Evolutionary conservation across 2,888 invertebrate species (phyloP).

Genomic region (Xylota sylvarum): DNA sequence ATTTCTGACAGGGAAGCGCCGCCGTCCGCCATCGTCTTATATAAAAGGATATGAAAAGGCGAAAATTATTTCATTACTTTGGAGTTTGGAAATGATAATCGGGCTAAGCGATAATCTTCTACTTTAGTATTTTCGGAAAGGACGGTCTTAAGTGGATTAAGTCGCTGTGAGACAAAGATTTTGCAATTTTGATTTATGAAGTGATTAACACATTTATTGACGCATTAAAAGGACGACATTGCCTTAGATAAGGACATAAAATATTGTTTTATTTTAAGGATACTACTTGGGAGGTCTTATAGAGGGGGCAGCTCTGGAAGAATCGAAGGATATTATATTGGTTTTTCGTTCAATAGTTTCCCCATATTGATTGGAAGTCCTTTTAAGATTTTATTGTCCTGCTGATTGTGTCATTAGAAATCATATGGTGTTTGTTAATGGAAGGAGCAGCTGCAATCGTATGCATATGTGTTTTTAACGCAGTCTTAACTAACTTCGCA

Average conservation of each 20-base stretch:
- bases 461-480: no score
- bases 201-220: constrained; percentile 50
- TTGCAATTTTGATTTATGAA: constrained; percentile 50
- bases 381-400: no score
- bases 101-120: constrained; percentile 18
- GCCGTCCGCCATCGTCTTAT: no score
- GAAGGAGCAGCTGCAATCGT: no score
- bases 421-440: no score
- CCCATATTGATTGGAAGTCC: no score
- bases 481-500: no score
- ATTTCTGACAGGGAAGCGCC: neutral
- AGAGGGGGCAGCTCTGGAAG: neutral
- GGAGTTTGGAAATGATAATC: constrained; percentile 53
- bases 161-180: constrained; percentile 12
- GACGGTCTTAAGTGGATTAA: constrained; percentile 40
- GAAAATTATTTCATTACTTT: constrained; percentile 58
- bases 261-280: constrained; percentile 2
- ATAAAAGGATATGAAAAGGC: constrained; percentile 44
- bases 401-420: no score
- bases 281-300: neutral
- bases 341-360: no score
- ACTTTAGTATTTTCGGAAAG: neutral
- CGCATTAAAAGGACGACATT: constrained; percentile 20
- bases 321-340: neutral
- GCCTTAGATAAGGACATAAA: neutral